These are phyloP conservation scores for Cephalopachus bancanus DNA, from an alignment of 2,797 vertebrate species.

Conservation along the genomic window DNA sequence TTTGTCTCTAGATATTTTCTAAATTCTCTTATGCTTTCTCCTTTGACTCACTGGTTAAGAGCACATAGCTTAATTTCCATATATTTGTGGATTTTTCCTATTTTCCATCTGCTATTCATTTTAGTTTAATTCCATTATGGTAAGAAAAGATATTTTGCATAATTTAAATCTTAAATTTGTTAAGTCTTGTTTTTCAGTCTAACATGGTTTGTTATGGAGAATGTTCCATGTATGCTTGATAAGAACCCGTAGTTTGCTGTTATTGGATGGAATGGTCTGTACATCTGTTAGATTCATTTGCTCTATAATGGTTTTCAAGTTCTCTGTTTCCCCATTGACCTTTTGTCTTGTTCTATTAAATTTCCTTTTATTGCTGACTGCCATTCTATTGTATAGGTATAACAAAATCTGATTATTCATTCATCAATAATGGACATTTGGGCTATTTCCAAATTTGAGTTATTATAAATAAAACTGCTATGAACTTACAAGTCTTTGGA, in stretches of 20 bases:
- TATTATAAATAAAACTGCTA: constrained; percentile 20
- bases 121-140: constrained; percentile 10
- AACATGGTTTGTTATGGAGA: neutral
- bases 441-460: neutral
- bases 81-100: neutral
- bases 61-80: neutral
- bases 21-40: neutral
- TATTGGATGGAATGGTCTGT: neutral
- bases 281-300: neutral
- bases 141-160: neutral
- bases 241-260: neutral
- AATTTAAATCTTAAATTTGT: constrained; percentile 9
- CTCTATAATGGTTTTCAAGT: neutral
- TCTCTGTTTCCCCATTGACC: neutral
- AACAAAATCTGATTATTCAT: constrained; percentile 30
- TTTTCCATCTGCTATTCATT: neutral
- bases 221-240: neutral
- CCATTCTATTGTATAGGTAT: neutral
- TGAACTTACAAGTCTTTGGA: neutral
- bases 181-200: neutral
- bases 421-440: neutral
- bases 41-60: neutral
- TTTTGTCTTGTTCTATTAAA: neutral
- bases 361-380: constrained; percentile 19
- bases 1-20: neutral